phyloP scores from a whole-genome alignment of 2,888 invertebrate species.

The Tenthredo notha region DNA sequence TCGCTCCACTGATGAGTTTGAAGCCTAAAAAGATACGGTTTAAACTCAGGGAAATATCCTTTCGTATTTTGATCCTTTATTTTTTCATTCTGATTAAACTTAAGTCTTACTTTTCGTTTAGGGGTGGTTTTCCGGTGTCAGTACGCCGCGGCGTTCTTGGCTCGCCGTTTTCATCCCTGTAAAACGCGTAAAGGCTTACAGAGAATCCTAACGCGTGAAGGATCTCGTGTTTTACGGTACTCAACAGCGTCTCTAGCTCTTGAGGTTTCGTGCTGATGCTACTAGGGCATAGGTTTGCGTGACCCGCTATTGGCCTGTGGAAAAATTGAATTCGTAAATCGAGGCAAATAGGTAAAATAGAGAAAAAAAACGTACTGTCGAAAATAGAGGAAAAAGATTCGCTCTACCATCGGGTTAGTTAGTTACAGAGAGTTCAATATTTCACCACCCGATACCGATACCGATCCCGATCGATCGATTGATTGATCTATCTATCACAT shows the following conservation, averaged over 20 bases:
- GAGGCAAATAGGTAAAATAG: conserved; percentile 13
- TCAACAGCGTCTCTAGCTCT: conserved; percentile 93
- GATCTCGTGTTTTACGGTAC: conserved; percentile 99
- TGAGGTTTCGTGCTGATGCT: conserved; percentile 95
- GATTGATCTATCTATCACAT: background rate
- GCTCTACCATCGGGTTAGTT: conserved; percentile 7
- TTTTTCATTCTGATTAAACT: background rate
- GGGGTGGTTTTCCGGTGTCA: conserved; percentile 92
- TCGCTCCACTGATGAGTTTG: conserved; percentile 98
- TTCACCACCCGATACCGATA: background rate
- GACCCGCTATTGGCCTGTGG: conserved; percentile 96
- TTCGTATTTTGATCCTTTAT: conserved; percentile 43
- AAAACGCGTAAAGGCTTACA: conserved; percentile 97
- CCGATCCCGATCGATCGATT: background rate
- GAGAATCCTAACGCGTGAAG: conserved; percentile 98
- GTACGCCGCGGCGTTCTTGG: conserved; percentile 90
- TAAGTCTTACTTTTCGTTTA: conserved; percentile 88
- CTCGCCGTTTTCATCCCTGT: conserved; percentile 92
- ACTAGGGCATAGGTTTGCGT: conserved; percentile 98
- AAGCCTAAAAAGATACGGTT: conserved; percentile 80
- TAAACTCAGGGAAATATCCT: background rate
- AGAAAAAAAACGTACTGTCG: conserved; percentile 42
- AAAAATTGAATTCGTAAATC: conserved; percentile 49
- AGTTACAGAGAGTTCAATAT: conserved; percentile 11
- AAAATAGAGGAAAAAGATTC: background rate